phyloP scores from a whole-genome alignment of 2,888 invertebrate species.

The Dryobotodes eremita region DNA sequence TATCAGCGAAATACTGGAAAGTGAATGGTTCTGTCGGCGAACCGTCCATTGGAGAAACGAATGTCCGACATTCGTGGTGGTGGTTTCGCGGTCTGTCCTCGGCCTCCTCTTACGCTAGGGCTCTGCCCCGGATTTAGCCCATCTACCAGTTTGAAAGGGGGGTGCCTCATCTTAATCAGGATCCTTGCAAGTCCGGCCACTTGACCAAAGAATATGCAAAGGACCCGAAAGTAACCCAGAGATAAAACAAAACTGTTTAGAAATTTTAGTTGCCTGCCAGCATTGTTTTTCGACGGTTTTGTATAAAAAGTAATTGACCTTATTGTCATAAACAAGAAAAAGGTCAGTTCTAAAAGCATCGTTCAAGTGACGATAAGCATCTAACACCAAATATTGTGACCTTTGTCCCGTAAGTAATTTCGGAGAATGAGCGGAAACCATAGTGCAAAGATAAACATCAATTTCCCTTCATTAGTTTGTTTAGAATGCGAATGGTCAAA shows the following conservation, averaged over 20 bases:
- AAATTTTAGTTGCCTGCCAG: neutral
- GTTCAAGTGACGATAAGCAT: constrained; percentile 65
- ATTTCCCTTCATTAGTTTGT: neutral
- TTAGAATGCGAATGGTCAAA: neutral
- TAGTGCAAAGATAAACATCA: neutral
- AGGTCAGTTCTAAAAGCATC: neutral
- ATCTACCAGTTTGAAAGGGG: too few relatives aligned
- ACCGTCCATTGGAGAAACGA: too few relatives aligned
- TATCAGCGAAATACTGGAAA: too few relatives aligned
- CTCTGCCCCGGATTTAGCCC: too few relatives aligned
- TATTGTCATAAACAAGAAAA: neutral
- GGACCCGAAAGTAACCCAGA: neutral
- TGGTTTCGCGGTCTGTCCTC: too few relatives aligned
- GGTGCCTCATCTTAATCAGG: too few relatives aligned
- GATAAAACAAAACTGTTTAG: neutral
- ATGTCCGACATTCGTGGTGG: too few relatives aligned
- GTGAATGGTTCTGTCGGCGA: too few relatives aligned
- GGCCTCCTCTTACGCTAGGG: too few relatives aligned
- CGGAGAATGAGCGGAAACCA: neutral
- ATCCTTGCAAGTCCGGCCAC: too few relatives aligned
- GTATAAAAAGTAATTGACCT: constrained; percentile 13
- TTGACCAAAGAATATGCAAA: too few relatives aligned
- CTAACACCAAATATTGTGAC: neutral
- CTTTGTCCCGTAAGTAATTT: neutral
- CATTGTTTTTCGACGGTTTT: constrained; percentile 8